Conservation (phyloP, 2,797 vertebrate species). For the Acanthis flammea region DNA sequence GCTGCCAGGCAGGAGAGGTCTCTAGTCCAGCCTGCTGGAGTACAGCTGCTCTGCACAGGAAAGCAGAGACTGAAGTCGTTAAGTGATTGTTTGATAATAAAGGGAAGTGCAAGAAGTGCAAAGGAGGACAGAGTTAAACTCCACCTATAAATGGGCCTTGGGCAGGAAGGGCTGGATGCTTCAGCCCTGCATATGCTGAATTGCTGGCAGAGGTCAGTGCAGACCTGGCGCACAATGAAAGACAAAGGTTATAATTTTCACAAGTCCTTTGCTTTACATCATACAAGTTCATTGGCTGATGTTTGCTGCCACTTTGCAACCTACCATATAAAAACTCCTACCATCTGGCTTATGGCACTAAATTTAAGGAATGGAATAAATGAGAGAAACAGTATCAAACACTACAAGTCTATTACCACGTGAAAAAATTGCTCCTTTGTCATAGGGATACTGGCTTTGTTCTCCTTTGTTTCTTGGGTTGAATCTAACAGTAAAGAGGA, state of each 20-base stretch:
- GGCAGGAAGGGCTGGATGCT: not conserved
- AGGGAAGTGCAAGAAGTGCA: not conserved
- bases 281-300: rapidly evolving
- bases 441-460: not conserved
- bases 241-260: not conserved
- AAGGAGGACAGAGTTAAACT: not conserved
- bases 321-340: rapidly evolving
- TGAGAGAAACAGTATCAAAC: not conserved
- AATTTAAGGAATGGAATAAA: not conserved
- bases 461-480: not conserved
- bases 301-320: not conserved
- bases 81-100: not conserved
- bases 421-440: not conserved
- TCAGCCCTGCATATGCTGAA: rapidly evolving
- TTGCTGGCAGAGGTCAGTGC: not conserved
- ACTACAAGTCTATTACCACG: not conserved
- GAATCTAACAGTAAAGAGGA: not conserved
- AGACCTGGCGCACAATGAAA: not conserved
- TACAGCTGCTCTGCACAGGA: rapidly evolving
- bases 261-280: not conserved
- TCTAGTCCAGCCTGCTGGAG: rapidly evolving
- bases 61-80: not conserved
- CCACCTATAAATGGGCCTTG: rapidly evolving
- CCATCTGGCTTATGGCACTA: not conserved
- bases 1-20: not conserved